Evolutionary conservation across 2,888 invertebrate species (phyloP), one percentile per base, ranked within the genome.

Genomic region (Hoplodrina blanda): DNA sequence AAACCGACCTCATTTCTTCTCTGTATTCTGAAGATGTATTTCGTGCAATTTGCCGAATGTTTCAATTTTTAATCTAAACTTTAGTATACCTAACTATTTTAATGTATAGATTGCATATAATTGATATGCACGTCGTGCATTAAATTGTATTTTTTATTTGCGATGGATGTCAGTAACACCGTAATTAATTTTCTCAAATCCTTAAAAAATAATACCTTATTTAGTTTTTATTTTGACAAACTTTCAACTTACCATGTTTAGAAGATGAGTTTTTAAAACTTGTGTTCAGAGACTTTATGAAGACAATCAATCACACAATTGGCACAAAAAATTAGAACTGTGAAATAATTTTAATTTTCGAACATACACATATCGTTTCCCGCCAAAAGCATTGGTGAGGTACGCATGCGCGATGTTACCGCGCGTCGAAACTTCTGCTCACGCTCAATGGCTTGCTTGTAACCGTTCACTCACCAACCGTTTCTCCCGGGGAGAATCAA

Each of bases 391-490:
- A 65, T 79, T 73, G 72, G 71, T 71, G 77, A 76, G 80, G 76
- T 80, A 88, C 91, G 91, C 93, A 92, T 91, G 94, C 91, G 93
- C 92, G 86, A 88, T 83, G 89, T 84, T 84, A 84, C 89, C 88
- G 91, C 90, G 90, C 92, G 91, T 84, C 88, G 86, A 83, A 91
- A 90, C 89, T 91, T 94, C 91, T 93, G 92, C 84, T 87, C 75
- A 82, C 78, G 81, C 85, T 87, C 77, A 81, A 80, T 76, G 73
- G 78, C 62, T 57, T 69, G 72, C 81, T 37, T 37, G 37, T 37
- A 85, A 81, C 90, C 92, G 86, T 82, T 92, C 93, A 90, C 92
- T 88, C 82, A 89, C 90, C 88, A 80, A 86, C 79, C 85, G 87
- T 92, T 92, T 90, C 93, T 90, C 91, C 87, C 84, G 85, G 69